These are phyloP conservation scores for Peromyscus leucopus DNA, from an alignment of 2,113 vertebrate genomes.

Conservation along the genomic window DNA sequence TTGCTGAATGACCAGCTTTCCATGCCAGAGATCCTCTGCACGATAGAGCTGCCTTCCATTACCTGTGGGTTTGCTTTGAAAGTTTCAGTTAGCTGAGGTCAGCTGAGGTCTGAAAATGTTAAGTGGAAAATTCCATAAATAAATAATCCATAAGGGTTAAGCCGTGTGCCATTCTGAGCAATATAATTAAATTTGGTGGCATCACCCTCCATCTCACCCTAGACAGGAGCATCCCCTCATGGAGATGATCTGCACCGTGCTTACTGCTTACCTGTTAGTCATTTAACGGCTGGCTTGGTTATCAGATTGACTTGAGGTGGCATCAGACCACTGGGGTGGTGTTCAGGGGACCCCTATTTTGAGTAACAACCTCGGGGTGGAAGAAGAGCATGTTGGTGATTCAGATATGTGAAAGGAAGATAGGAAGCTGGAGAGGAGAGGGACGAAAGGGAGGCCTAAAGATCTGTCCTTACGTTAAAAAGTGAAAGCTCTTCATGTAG, in stretches of 20 bases:
- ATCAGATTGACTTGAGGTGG: not conserved
- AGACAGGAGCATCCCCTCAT: not conserved
- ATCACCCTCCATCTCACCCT: not conserved
- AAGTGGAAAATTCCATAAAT: not conserved
- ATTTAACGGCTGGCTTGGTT: too few species aligned
- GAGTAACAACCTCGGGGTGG: not conserved
- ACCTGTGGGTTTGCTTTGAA: not conserved
- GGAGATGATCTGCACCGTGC: not conserved
- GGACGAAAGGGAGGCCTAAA: not conserved
- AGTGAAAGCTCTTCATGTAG: not conserved
- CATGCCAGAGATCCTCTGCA: not conserved
- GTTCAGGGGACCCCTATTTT: not conserved
- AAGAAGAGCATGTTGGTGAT: not conserved
- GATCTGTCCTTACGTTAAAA: not conserved
- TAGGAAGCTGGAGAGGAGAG: not conserved
- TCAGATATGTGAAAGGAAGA: not conserved
- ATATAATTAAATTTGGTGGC: not conserved
- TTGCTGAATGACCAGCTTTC: accelerated
- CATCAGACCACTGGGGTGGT: not conserved
- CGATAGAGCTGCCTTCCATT: not conserved
- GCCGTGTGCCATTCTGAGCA: not conserved
- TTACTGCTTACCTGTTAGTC: not conserved
- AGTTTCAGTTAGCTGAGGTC: not conserved
- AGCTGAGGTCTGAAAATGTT: not conserved
- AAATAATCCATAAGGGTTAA: not conserved